These are phyloP conservation scores for Troilus luridus DNA, from an alignment of 2,888 invertebrate species.

Conservation along the genomic window DNA sequence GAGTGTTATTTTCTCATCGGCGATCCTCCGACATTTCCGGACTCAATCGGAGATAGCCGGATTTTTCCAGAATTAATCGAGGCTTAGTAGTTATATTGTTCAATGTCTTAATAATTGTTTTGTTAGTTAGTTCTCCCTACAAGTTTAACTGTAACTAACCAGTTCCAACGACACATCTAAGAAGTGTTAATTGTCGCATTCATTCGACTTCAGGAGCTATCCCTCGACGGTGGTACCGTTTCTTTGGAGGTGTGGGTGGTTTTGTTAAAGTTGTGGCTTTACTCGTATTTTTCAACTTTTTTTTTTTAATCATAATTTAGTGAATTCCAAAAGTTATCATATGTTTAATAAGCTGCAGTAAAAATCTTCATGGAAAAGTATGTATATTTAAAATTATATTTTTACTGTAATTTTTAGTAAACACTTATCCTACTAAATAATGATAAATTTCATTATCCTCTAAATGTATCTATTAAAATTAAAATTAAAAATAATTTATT, in stretches of 20 bases:
- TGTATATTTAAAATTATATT: too few species aligned
- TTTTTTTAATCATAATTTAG: background rate
- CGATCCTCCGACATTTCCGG: background rate
- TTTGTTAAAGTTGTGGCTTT: background rate
- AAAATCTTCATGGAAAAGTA: too few species aligned
- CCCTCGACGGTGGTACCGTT: background rate
- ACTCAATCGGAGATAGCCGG: background rate
- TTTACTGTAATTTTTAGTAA: too few species aligned
- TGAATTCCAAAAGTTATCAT: background rate
- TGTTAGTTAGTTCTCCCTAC: background rate
- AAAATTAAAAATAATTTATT: too few species aligned
- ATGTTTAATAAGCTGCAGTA: background rate
- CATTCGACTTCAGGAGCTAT: background rate
- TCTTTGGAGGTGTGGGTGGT: background rate
- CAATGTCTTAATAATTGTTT: constrained; percentile 33
- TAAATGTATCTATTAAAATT: too few species aligned
- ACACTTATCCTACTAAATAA: too few species aligned
- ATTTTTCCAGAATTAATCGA: constrained; percentile 27
- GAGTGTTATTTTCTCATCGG: constrained; percentile 11
- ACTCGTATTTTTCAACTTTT: background rate
- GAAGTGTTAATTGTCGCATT: background rate
- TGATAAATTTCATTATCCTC: too few species aligned
- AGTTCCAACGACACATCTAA: background rate
- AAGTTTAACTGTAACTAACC: background rate
- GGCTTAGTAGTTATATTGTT: background rate